Base-by-base conservation (phyloP, 2,113 vertebrate species). In the Marmota monax region DNA sequence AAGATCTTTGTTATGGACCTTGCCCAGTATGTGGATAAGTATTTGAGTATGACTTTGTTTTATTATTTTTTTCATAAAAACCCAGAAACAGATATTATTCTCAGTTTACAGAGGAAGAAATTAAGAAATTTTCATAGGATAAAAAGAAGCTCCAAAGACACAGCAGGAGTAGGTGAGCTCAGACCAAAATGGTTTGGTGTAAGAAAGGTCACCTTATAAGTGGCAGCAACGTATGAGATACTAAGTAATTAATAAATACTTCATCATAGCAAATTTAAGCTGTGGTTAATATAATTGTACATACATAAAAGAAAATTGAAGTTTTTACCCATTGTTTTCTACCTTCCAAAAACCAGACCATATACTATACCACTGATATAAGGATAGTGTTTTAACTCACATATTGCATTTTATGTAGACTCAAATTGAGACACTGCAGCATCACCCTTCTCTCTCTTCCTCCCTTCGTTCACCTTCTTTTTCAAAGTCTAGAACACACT, bases 251-350 rank as follows among this genome's bases (percentile, higher is more conserved):
- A 25, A 72, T 20, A 95, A 53, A 93, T 70, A 18, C 37, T 18
- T 90, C 39, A 16, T 12, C 51, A 56, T 20, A 92, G 20, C 11
- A 79, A 45, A 82, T 34, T 69, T 80, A 87, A 82, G 12, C 37
- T 39, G 58, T 29, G 53, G 13, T 79, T 87, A 80, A 37, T 78
- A 7, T 70, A 73, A 7, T 34, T 79, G 1, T 12, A 84, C 67
- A n/a, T 63, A 45, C 22, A 65, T 69, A 45, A 94, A 80, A 84
- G 45, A 94, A 95, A 92, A 88, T 61, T 65, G 23, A 72, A 95
- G 48, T n/a, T 88, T 51, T 87, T 56, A 79, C 84, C 77, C 77
- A 23, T 72, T 90, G 32, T 56, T 51, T 37, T 70, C 42, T 32
- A 74, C 16, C 20, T 20, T 51, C 13, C 22, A 14, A n/a, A 11